A percentile compares a stretch with the other conserved stretches of the same genome.
Conservation (phyloP, 2,113 vertebrate genomes). For the Hippocampus abdominalis region DNA sequence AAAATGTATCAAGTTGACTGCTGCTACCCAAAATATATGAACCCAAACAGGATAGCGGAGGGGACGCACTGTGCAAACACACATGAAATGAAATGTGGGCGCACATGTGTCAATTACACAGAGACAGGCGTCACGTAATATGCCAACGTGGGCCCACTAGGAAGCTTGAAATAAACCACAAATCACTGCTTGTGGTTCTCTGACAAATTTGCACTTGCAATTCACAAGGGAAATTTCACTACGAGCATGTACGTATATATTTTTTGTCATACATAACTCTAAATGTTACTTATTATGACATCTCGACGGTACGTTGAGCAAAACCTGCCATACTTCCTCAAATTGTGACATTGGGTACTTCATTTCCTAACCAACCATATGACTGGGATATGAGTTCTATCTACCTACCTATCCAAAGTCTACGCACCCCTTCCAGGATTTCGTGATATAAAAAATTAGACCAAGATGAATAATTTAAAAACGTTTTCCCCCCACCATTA, state of each 20-base stretch:
- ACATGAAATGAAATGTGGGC: background rate
- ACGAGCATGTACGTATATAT: background rate
- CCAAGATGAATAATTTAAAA: too few relatives aligned
- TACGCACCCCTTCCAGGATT: too few relatives aligned
- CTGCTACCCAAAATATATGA: background rate
- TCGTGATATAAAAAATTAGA: too few relatives aligned
- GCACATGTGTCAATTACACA: background rate
- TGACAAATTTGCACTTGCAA: background rate
- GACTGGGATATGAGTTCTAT: background rate
- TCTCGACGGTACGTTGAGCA: background rate
- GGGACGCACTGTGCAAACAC: background rate
- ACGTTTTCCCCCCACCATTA: too few relatives aligned
- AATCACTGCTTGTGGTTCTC: constrained; percentile 1
- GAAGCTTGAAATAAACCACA: background rate
- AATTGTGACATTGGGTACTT: too few relatives aligned
- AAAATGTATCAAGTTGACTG: background rate
- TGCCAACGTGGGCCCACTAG: background rate
- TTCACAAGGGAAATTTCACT: background rate
- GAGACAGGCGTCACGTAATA: background rate
- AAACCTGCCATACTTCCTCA: background rate
- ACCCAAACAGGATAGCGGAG: background rate
- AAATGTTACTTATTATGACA: background rate
- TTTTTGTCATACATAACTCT: background rate
- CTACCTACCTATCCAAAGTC: too few relatives aligned
- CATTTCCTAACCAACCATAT: background rate